Conservation (phyloP, 1,140 invertebrate species). For the Adoxophyes honmai region DNA sequence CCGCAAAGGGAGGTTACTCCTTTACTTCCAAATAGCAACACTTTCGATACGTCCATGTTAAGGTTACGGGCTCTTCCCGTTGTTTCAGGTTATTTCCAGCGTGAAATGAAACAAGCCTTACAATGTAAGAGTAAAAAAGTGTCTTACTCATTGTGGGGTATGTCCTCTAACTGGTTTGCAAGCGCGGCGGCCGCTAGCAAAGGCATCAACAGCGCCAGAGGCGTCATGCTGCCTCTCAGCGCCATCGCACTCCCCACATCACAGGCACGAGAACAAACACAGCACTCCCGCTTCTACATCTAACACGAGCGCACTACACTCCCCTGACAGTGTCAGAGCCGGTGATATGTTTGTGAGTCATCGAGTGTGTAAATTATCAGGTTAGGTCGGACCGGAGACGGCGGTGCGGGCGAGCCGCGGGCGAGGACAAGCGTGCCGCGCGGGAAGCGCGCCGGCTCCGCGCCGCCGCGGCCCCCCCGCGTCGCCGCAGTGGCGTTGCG, state of each 20-base stretch:
- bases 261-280: conserved; percentile 39
- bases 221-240: conserved; percentile 53
- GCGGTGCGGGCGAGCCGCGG: conserved; percentile 43
- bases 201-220: conserved; percentile 45
- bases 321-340: conserved; percentile 40
- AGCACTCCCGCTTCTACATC: conserved; percentile 50
- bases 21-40: no score
- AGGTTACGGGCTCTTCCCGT: no score
- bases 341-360: conserved; percentile 38
- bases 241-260: conserved; percentile 62
- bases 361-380: conserved; percentile 34
- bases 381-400: conserved; percentile 25
- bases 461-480: conserved; percentile 30
- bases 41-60: no score
- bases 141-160: conserved; percentile 90
- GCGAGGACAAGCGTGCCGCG: conserved; percentile 45
- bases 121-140: not conserved
- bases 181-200: conserved; percentile 57
- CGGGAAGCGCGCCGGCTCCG: conserved; percentile 38
- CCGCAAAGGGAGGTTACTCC: no score
- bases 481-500: conserved; percentile 69
- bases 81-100: no score
- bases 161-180: conserved; percentile 88
- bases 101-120: no score
- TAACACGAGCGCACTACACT: conserved; percentile 51